phyloP scores from a whole-genome alignment of 2,113 vertebrate species.

The Paratilapia polleni region DNA sequence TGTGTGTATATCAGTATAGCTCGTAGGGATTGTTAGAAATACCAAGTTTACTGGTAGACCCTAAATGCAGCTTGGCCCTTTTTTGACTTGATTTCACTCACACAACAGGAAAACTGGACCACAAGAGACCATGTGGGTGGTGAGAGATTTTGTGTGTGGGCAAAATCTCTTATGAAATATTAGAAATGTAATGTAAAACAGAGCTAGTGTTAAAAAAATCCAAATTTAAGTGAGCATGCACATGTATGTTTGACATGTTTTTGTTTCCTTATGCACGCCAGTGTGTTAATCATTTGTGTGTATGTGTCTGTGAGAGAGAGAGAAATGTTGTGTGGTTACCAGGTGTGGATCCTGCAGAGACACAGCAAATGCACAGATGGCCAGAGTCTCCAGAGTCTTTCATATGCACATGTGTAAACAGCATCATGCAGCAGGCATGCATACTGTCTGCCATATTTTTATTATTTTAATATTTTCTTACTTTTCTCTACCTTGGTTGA shows the following conservation, averaged over 20 bases:
- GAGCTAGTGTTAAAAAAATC: not conserved
- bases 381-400: slow-evolving; percentile 56
- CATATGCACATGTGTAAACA: slow-evolving; percentile 60
- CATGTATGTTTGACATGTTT: not conserved
- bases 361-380: slow-evolving; percentile 60
- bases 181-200: not conserved
- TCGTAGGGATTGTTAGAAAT: too few relatives aligned
- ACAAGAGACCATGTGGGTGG: not conserved
- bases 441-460: not conserved
- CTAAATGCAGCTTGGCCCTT: not conserved
- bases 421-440: slow-evolving; percentile 20
- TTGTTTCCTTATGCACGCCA: not conserved
- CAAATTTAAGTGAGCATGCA: not conserved
- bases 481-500: not conserved
- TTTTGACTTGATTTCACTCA: not conserved
- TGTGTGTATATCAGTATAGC: not conserved
- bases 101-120: not conserved
- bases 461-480: slow-evolving; percentile 12
- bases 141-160: not conserved
- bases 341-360: slow-evolving; percentile 56
- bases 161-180: not conserved
- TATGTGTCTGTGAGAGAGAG: not conserved
- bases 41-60: not conserved
- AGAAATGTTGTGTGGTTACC: slow-evolving; percentile 15
- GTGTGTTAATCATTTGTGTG: not conserved